Evolutionary conservation across 2,797 vertebrate genomes (phyloP).

Genomic region (Oryzias sinensis): DNA sequence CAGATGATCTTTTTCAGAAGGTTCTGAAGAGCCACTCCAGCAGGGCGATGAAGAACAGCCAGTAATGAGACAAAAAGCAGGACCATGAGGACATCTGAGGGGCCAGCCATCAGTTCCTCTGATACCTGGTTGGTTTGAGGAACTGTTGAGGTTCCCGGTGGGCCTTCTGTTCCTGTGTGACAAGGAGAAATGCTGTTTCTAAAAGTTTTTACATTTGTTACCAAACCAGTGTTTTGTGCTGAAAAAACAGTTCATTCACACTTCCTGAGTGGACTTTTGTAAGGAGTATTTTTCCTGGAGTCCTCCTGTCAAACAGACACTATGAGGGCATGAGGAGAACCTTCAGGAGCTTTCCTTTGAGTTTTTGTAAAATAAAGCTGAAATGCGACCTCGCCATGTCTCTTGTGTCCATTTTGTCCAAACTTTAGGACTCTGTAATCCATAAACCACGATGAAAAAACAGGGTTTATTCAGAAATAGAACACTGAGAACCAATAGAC

Average conservation of each 20-base stretch:
- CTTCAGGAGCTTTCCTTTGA: conserved; percentile 17
- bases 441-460: no score
- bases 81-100: not conserved
- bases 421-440: no score
- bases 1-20: conserved; percentile 76
- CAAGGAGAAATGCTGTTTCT: conserved; percentile 9
- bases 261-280: conserved; percentile 21
- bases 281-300: conserved; percentile 35
- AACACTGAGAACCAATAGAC: no score
- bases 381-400: conserved; percentile 9
- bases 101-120: not conserved
- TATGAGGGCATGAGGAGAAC: no score
- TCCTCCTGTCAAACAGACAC: conserved; percentile 25
- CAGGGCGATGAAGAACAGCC: conserved; percentile 57
- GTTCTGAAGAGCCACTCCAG: conserved; percentile 74
- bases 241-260: no score
- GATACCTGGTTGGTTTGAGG: no score
- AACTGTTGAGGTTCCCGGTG: no score
- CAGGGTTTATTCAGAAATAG: no score
- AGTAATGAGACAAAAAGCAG: conserved; percentile 41
- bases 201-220: conserved; percentile 9
- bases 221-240: no score
- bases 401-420: not conserved
- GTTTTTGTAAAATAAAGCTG: conserved; percentile 58
- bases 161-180: not conserved